Evolutionary conservation across 2,113 vertebrate genomes (phyloP), one percentile per base, ranked within the genome.

Genomic region (Sinocyclocheilus grahami): DNA sequence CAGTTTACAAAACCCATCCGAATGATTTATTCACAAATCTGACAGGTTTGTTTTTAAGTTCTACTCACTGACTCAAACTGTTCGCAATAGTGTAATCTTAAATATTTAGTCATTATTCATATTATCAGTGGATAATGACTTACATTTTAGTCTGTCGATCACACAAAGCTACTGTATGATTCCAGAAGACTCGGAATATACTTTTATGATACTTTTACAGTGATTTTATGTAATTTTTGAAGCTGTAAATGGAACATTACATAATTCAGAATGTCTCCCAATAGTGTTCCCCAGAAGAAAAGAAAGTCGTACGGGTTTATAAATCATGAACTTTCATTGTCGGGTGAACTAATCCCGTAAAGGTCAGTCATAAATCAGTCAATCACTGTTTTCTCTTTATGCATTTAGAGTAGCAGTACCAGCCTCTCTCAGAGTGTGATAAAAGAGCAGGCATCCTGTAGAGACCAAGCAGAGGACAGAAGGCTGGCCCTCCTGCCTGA

Each of bases 401-500:
- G 4, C n/a, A 22, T 82, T 67, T 22, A 82, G 63, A 27, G 30
- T 46, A 69, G 80, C 30, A 42, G 46, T n/a, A 58, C 14, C 16
- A 16, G 58, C 16, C 81, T 58, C 51, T 72, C 27, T 74, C 6
- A 39, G 67, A 48, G 46, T 48, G 46, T 48, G 46, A 48, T 48
- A 3, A 48, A 2, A 48, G 46, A 48, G 46, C 46, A 48, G 11
- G 46, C 46, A 2, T 48, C 46, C 46, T 48, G 46, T 48, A 12
- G 10, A 48, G 46, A 48, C 33, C 67, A 71, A 9, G 33, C 55
- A 37, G 62, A 74, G 86, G 74, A 86, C 84, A 82, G 63, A 39
- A 89, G 77, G 89, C 88, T 77, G 85, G 78, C 18, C 85, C 65
- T 69, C 51, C 0, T 90, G 92, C 91, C 93, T 92, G 92, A 85